Evolutionary conservation across 2,113 vertebrate species (phyloP).

Genomic region (Macquaria ambigua): DNA sequence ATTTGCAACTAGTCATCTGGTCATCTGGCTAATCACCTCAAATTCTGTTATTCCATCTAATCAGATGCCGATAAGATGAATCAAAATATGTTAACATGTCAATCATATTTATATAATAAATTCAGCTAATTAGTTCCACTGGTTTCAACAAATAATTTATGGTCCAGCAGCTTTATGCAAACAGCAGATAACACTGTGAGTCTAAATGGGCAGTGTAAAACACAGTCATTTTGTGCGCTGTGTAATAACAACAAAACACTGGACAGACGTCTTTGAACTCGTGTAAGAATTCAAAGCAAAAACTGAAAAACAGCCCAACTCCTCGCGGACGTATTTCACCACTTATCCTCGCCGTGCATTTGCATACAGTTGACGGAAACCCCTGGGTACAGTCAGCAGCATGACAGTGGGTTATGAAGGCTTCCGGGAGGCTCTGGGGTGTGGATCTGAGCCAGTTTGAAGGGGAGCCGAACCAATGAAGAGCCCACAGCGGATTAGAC

Average conservation of each 20-base stretch:
- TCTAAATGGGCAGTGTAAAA: slow-evolving; percentile 45
- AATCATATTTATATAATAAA: slow-evolving; percentile 60
- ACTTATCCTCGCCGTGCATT: slow-evolving; percentile 69
- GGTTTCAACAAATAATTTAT: slow-evolving; percentile 59
- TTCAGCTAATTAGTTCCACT: slow-evolving; percentile 63
- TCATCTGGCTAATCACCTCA: slow-evolving; percentile 26
- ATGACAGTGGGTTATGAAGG: slow-evolving; percentile 80
- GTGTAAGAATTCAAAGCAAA: slow-evolving; percentile 54
- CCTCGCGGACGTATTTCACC: slow-evolving; percentile 60
- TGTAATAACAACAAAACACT: slow-evolving; percentile 50
- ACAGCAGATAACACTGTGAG: slow-evolving; percentile 66
- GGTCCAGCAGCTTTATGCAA: slow-evolving; percentile 69
- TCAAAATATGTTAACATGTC: slow-evolving; percentile 35
- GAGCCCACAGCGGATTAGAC: slow-evolving; percentile 86
- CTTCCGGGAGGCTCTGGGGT: slow-evolving; percentile 82
- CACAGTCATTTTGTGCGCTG: slow-evolving; percentile 37
- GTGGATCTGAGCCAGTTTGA: slow-evolving; percentile 85
- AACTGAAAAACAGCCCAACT: slow-evolving; percentile 59
- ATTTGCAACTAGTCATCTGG: slow-evolving; percentile 21
- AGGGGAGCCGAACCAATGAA: slow-evolving; percentile 81
- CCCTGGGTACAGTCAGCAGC: slow-evolving; percentile 80
- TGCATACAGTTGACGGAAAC: slow-evolving; percentile 77
- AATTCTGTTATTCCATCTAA: slow-evolving; percentile 19
- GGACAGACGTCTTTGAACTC: slow-evolving; percentile 62
- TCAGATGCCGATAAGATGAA: slow-evolving; percentile 26